Base-by-base conservation (phyloP, 2,888 invertebrate species). In the Morpho helenor region DNA sequence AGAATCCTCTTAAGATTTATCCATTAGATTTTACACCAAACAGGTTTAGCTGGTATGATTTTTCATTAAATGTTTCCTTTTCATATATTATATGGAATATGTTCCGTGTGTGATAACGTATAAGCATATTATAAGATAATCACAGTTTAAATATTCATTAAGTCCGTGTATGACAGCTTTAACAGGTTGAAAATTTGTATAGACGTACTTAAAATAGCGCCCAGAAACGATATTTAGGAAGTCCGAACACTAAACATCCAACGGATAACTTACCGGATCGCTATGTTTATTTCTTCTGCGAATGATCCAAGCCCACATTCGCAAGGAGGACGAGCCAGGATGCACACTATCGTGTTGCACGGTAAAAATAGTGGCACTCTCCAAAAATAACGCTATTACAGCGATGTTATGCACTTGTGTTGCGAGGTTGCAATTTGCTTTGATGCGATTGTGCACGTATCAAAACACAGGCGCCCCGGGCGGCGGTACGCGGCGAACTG, bases 221-320 rank as follows among this genome's bases (percentile, higher is more conserved):
- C 71, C 66, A 65, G 61, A 52, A 8, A 41, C 9, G 46, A 52
- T 49, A 51, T 56, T 49, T 59, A 51, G 48, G 52, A 52, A 52
- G 63, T 66, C 66, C 62, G 63, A 56, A 58, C 47, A 49, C 66
- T 43, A 52, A 61, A 59, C 46, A 56, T 42, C 56, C 54, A 56
- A 61, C 48, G 56, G 49, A 59, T 60, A 80, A 86, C 89, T 87
- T 78, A 89, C 89, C 81, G 82, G 76, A 82, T 79, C 77, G 78
- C 71, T 82, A 81, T 87, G 82, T 87, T 85, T 87, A 81, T 84
- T 80, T 85, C 83, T 81, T 75, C 73, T 73, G 75, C 80, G 71
- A 74, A 76, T 74, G 76, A 76, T 77, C 74, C 75, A 76, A 82
- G 76, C 70, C 66, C 69, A 76, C 84, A 84, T 84, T 82, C 78